Conservation (phyloP, 1,140 invertebrate genomes). For the Diplogasteroides magnus region DNA sequence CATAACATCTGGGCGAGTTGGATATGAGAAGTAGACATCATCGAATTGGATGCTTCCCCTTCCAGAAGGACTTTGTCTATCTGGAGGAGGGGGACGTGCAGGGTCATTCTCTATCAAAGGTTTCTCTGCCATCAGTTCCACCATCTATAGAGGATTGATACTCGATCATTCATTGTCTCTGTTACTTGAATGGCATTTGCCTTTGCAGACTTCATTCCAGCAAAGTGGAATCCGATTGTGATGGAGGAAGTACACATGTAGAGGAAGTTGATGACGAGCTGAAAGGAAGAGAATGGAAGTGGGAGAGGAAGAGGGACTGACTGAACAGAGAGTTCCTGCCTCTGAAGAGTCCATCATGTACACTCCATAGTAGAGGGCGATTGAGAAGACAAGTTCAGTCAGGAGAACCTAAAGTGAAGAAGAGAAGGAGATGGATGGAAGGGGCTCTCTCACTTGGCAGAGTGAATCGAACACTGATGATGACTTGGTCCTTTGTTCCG, state of each 20-base stretch:
- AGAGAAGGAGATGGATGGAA: too few species aligned
- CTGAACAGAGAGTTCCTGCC: slow-evolving; percentile 44
- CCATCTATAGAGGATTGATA: neutral
- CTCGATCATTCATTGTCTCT: too few species aligned
- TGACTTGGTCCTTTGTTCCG: slow-evolving; percentile 45
- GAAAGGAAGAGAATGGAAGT: slow-evolving; percentile 11
- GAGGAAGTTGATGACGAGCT: slow-evolving; percentile 52
- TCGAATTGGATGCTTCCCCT: slow-evolving; percentile 54
- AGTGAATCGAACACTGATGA: slow-evolving; percentile 47
- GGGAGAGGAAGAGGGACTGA: neutral
- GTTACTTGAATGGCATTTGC: slow-evolving; percentile 44
- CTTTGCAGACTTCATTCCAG: slow-evolving; percentile 41
- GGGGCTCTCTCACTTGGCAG: too few species aligned
- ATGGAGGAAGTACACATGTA: slow-evolving; percentile 54
- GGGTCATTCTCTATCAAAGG: slow-evolving; percentile 39
- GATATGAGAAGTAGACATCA: slow-evolving; percentile 59
- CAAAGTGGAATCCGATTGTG: slow-evolving; percentile 51
- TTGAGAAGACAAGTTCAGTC: slow-evolving; percentile 51
- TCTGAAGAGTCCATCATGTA: slow-evolving; percentile 43
- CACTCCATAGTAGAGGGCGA: slow-evolving; percentile 47
- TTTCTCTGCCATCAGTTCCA: slow-evolving; percentile 32
- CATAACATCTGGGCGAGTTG: slow-evolving; percentile 58
- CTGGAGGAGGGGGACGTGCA: neutral
- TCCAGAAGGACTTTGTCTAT: neutral
- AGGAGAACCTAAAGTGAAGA: slow-evolving; percentile 33